Conservation (phyloP, 2,113 vertebrate species). For the Stictonetta naevosa region DNA sequence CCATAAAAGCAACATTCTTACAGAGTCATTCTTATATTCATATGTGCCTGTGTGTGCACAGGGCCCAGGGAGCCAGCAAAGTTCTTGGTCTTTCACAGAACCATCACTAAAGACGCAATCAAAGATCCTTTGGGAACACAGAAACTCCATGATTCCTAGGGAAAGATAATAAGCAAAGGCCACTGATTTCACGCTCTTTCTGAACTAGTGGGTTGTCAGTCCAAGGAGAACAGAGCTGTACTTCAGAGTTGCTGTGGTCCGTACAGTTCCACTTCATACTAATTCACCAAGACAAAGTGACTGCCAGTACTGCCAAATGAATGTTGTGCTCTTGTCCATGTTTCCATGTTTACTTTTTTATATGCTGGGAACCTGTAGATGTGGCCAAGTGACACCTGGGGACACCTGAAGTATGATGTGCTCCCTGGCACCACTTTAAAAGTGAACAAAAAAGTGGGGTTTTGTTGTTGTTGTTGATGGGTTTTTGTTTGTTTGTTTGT, state of each 20-base stretch:
- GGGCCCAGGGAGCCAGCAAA: background rate
- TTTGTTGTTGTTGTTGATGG: too few relatives aligned
- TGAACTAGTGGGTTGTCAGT: background rate
- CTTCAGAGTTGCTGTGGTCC: background rate
- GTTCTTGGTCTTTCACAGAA: background rate
- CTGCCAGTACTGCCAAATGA: fast-evolving
- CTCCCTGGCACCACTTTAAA: background rate
- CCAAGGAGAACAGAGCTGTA: fast-evolving
- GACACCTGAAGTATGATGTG: background rate
- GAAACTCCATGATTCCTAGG: background rate
- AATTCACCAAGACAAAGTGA: background rate
- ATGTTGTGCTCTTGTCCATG: background rate
- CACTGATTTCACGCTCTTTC: background rate
- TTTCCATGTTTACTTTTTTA: background rate
- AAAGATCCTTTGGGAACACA: background rate
- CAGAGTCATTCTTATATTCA: background rate
- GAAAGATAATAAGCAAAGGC: background rate
- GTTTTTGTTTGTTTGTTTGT: too few relatives aligned
- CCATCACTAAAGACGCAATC: background rate
- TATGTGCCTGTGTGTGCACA: fast-evolving
- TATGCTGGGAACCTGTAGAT: background rate
- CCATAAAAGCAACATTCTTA: background rate
- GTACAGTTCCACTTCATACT: background rate
- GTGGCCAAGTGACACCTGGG: background rate
- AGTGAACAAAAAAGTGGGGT: background rate